Percentiles rank a stretch among this genome's conserved stretches.
These are phyloP conservation scores for Hiodon alosoides DNA, from an alignment of 2,113 vertebrate species.

Conservation along the genomic window DNA sequence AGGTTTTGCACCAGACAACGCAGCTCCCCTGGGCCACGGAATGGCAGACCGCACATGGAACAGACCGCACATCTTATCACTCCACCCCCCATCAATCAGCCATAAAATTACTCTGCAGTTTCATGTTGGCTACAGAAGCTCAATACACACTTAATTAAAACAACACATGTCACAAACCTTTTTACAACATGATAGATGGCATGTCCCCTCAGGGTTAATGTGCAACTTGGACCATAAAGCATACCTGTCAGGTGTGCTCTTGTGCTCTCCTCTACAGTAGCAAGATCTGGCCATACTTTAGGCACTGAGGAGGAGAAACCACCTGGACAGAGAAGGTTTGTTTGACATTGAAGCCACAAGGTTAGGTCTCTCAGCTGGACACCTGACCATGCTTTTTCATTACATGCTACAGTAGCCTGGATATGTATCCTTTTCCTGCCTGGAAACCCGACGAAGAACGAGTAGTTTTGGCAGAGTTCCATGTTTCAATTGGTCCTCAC, in stretches of 20 bases:
- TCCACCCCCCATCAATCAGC: not conserved
- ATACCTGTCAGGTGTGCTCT: not conserved
- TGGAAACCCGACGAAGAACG: too few species aligned
- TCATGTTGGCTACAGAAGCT: not conserved
- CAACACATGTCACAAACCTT: not conserved
- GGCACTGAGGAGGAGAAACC: not conserved
- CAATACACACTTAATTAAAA: conserved; percentile 10
- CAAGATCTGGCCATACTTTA: not conserved
- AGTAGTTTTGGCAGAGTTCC: too few species aligned
- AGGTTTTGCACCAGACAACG: too few species aligned
- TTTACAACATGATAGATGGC: not conserved
- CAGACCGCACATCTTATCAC: not conserved
- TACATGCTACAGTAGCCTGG: too few species aligned
- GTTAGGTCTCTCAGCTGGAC: too few species aligned
- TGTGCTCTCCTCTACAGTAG: not conserved
- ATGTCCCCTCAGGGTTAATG: not conserved
- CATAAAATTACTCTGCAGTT: not conserved
- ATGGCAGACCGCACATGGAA: not conserved
- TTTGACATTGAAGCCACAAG: not conserved
- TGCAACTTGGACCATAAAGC: not conserved
- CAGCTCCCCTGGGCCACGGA: not conserved
- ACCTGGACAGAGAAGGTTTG: not conserved
- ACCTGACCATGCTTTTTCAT: too few species aligned
- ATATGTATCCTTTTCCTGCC: too few species aligned
- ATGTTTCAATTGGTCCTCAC: not conserved